Percentiles rank a stretch among this genome's conserved stretches.
phyloP scores from a whole-genome alignment of 2,888 invertebrate species.

The Steinernema scapterisci region DNA sequence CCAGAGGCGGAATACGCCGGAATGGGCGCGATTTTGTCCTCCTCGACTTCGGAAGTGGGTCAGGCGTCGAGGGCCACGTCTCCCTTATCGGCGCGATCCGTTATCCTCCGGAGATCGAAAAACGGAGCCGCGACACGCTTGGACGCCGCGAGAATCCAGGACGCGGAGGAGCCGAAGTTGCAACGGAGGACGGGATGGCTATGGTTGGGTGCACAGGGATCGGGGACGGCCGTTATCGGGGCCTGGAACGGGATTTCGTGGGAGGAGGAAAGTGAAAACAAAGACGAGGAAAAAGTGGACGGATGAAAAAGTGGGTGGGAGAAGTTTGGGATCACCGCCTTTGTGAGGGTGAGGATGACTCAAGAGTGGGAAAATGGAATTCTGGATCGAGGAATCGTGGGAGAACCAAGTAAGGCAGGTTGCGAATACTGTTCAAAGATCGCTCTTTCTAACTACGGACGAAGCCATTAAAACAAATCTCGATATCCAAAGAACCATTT shows the following conservation, averaged over 20 bases:
- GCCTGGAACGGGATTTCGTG: not conserved
- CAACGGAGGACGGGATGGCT: not conserved
- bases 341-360: too few species aligned
- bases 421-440: too few species aligned
- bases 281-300: not conserved
- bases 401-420: too few species aligned
- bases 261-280: constrained; percentile 3
- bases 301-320: too few species aligned
- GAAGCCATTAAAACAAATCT: too few species aligned
- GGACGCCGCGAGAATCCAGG: constrained; percentile 1
- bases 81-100: constrained; percentile 24
- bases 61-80: constrained; percentile 15
- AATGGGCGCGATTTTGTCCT: constrained; percentile 16
- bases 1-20: not conserved
- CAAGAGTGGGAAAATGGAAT: too few species aligned
- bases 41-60: constrained; percentile 12
- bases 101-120: constrained; percentile 31
- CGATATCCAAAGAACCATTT: too few species aligned
- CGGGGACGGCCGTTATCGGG: not conserved
- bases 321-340: too few species aligned
- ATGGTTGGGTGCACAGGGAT: not conserved
- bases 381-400: too few species aligned
- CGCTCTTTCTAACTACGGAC: too few species aligned
- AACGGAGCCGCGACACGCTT: constrained; percentile 5
- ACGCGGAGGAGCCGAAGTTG: not conserved